These are phyloP conservation scores for Melanostoma mellinum DNA, from an alignment of 2,888 invertebrate genomes.

Conservation along the genomic window DNA sequence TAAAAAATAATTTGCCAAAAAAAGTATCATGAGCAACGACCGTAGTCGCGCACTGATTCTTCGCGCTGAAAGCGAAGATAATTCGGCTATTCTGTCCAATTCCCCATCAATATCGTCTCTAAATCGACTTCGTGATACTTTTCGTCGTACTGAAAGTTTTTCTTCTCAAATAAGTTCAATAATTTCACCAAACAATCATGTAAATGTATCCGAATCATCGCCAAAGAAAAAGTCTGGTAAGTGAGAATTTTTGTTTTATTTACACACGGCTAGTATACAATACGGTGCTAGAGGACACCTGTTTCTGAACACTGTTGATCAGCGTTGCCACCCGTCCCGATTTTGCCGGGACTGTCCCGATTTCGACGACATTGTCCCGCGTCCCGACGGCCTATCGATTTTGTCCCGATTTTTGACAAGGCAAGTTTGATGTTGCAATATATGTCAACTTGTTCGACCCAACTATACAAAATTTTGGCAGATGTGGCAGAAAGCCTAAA, in stretches of 20 bases:
- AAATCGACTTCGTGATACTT: constrained; percentile 80
- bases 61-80: constrained; percentile 79
- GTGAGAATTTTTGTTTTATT: constrained; percentile 55
- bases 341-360: too few species aligned
- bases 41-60: constrained; percentile 78
- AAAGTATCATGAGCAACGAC: constrained; percentile 77
- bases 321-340: too few species aligned
- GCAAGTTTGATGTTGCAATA: too few species aligned
- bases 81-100: constrained; percentile 77
- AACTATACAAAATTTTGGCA: too few species aligned
- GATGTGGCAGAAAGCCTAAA: too few species aligned
- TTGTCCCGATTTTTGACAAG: too few species aligned
- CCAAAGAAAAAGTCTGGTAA: constrained; percentile 78
- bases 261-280: constrained; percentile 1
- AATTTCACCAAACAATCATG: constrained; percentile 73
- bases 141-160: constrained; percentile 80
- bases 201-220: constrained; percentile 31
- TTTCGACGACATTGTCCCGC: too few species aligned
- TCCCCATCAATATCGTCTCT: constrained; percentile 84
- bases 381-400: too few species aligned
- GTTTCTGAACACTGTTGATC: constrained; percentile 3
- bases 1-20: constrained; percentile 9
- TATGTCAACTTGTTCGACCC: too few species aligned
- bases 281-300: constrained; percentile 26
- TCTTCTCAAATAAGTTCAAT: constrained; percentile 79